Percentiles rank a stretch among this genome's conserved stretches.
Conservation (phyloP, 2,113 vertebrate genomes). For the Smithornis capensis region DNA sequence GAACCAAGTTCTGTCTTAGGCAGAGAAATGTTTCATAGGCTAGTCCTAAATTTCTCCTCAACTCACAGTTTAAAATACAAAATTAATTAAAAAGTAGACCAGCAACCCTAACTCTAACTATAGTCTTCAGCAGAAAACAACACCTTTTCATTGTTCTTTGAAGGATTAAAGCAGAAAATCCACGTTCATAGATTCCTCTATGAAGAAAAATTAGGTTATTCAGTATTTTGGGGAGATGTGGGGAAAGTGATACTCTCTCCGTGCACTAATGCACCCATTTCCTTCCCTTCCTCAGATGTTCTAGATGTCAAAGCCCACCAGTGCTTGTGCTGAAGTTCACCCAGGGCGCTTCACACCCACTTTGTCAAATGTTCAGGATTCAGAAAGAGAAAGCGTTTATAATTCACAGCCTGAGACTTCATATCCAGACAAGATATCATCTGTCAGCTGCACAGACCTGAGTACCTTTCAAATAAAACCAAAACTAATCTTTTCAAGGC, state of each 20-base stretch:
- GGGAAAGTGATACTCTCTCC: background rate
- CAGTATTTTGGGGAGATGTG: background rate
- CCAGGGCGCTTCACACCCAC: constrained; percentile 16
- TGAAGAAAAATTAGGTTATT: background rate
- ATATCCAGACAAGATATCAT: constrained; percentile 9
- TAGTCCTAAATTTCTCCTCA: background rate
- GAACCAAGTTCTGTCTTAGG: background rate
- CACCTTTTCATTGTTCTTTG: background rate
- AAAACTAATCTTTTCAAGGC: background rate
- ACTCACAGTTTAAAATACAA: background rate
- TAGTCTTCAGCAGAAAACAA: background rate
- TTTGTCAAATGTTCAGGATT: background rate
- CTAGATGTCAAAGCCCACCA: constrained; percentile 22
- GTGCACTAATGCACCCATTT: background rate
- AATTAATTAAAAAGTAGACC: background rate
- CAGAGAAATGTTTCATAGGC: background rate
- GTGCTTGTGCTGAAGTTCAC: background rate
- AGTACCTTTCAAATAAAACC: background rate
- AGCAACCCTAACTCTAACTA: background rate
- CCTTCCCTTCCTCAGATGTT: background rate
- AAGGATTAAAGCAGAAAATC: background rate
- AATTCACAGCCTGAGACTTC: constrained; percentile 32
- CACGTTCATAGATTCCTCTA: background rate
- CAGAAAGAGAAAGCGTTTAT: background rate
- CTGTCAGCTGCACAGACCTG: background rate